A percentile compares a stretch with the other conserved stretches of the same genome.
These are phyloP conservation scores for Nysson spinosus DNA, from an alignment of 2,888 invertebrate genomes.

Conservation along the genomic window DNA sequence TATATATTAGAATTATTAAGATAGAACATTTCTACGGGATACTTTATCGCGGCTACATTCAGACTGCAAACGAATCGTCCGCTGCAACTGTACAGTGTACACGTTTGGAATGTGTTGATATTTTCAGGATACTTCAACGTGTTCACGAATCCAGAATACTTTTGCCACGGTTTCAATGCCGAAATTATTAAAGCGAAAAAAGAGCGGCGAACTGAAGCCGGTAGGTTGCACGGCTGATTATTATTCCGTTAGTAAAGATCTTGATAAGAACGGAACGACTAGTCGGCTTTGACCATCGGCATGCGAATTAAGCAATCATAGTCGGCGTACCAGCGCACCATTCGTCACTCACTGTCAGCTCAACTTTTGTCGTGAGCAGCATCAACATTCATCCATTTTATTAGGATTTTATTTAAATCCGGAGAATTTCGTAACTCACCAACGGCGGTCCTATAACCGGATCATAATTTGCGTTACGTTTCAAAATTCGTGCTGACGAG, in stretches of 20 bases:
- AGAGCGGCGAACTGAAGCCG: conserved; percentile 1
- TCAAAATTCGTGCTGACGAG: too few species aligned
- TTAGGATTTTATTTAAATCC: conserved; percentile 23
- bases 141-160: too few species aligned
- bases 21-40: too few species aligned
- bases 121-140: too few species aligned
- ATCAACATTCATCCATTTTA: conserved; percentile 34
- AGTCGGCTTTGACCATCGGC: conserved; percentile 65
- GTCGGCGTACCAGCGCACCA: conserved; percentile 61
- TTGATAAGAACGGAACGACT: conserved; percentile 66
- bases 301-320: conserved; percentile 73
- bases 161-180: conserved; percentile 4
- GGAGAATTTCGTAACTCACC: conserved; percentile 13
- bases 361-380: conserved; percentile 31
- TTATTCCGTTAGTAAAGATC: conserved; percentile 70
- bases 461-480: too few species aligned
- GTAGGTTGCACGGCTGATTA: conserved; percentile 49
- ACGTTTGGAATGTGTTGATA: too few species aligned
- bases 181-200: conserved; percentile 13
- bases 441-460: neutral
- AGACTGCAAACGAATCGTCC: neutral
- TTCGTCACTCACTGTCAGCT: conserved; percentile 70
- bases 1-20: too few species aligned
- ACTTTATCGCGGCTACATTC: too few species aligned
- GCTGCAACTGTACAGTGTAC: neutral